These are phyloP conservation scores for Phalacrocorax brasilianus DNA, from an alignment of 2,113 vertebrate genomes.

Conservation along the genomic window DNA sequence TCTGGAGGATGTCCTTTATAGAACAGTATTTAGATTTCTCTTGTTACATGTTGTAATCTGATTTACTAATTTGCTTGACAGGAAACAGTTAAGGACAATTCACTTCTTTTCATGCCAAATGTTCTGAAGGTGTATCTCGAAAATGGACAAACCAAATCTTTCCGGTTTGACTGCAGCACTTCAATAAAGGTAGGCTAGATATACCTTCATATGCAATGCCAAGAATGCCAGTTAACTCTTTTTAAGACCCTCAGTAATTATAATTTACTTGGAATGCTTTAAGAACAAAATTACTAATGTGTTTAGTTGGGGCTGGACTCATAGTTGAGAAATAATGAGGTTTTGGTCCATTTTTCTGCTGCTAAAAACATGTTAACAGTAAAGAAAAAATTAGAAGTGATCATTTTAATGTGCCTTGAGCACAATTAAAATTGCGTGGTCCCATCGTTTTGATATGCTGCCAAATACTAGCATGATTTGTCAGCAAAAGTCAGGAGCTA, in stretches of 20 bases:
- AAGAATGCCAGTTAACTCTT: neutral
- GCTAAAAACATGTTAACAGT: neutral
- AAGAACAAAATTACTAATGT: neutral
- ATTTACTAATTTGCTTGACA: constrained; percentile 59
- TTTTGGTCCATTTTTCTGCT: neutral
- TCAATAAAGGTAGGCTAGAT: constrained; percentile 90
- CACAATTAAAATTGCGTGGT: constrained; percentile 50
- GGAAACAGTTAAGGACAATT: constrained; percentile 98
- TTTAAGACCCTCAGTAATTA: neutral
- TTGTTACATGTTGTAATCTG: constrained; percentile 17
- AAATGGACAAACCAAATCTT: constrained; percentile 99
- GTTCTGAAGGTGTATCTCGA: constrained; percentile 99
- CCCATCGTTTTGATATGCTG: constrained; percentile 29
- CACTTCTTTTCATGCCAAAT: constrained; percentile 99
- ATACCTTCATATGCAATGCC: neutral
- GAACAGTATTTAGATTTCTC: neutral
- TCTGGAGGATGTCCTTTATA: neutral
- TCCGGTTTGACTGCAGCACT: constrained; percentile 96
- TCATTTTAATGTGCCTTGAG: constrained; percentile 29
- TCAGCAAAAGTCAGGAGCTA: constrained; percentile 53
- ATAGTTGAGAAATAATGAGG: neutral
- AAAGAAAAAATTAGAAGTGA: neutral
- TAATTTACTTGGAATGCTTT: neutral
- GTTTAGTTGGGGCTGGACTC: neutral
- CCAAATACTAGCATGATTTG: constrained; percentile 54